A percentile compares a stretch with the other conserved stretches of the same genome.
These are phyloP conservation scores for Drosophila yooni DNA, from an alignment of 2,888 invertebrate genomes.

Conservation along the genomic window DNA sequence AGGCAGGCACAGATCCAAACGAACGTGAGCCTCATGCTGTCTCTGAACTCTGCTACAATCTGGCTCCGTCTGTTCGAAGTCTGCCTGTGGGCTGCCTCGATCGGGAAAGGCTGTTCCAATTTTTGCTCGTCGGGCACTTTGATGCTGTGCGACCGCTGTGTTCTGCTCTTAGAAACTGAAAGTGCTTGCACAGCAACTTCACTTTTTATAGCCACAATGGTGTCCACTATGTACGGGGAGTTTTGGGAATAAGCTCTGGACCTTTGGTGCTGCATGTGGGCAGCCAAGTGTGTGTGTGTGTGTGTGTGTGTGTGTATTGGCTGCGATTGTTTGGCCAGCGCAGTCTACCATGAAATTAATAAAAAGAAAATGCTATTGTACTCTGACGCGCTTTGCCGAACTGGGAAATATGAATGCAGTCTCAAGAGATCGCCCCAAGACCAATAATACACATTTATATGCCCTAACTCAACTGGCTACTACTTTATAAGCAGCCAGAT, in stretches of 20 bases:
- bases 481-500: neutral
- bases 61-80: slow-evolving; percentile 17
- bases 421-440: slow-evolving; percentile 34
- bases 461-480: slow-evolving; percentile 4
- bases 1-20: slow-evolving; percentile 78
- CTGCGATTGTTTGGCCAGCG: slow-evolving; percentile 76
- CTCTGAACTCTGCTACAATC: slow-evolving; percentile 37
- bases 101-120: slow-evolving; percentile 62
- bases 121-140: slow-evolving; percentile 60
- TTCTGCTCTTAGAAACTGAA: slow-evolving; percentile 81
- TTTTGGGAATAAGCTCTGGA: slow-evolving; percentile 72
- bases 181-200: slow-evolving; percentile 68
- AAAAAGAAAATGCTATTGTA: slow-evolving; percentile 61
- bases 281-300: slow-evolving; percentile 17
- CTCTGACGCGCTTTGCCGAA: slow-evolving; percentile 31
- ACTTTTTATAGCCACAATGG: slow-evolving; percentile 77
- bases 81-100: slow-evolving; percentile 48
- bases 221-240: slow-evolving; percentile 40
- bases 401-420: slow-evolving; percentile 62
- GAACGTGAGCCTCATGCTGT: slow-evolving; percentile 82
- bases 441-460: slow-evolving; percentile 9
- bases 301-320: neutral
- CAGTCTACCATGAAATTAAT: slow-evolving; percentile 84
- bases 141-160: slow-evolving; percentile 56
- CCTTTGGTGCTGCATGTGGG: slow-evolving; percentile 31